Evolutionary conservation across 1,140 invertebrate species (phyloP).

Genomic region (Paraescarpia echinospica): DNA sequence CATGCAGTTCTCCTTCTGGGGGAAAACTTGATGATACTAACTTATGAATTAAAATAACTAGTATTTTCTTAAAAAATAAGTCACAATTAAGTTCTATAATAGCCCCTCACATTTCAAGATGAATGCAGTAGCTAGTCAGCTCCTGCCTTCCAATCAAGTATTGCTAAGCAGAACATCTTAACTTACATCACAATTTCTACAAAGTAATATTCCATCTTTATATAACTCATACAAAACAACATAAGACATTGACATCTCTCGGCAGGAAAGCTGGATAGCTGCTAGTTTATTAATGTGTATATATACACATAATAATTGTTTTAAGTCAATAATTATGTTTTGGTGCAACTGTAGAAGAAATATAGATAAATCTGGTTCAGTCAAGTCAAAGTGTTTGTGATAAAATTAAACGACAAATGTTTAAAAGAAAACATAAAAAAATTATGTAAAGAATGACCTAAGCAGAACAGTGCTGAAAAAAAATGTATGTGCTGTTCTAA

Average conservation of each 20-base stretch:
- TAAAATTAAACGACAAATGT: neutral
- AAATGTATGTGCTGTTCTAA: neutral
- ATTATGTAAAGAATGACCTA: neutral
- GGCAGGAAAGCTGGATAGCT: neutral
- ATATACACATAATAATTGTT: neutral
- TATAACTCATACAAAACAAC: neutral
- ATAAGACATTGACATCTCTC: neutral
- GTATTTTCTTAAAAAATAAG: no score
- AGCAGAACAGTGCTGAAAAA: neutral
- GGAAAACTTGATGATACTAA: neutral
- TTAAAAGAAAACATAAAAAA: neutral
- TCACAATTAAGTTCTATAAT: no score
- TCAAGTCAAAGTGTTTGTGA: neutral
- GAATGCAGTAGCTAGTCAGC: no score
- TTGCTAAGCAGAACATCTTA: no score
- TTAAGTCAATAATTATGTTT: neutral
- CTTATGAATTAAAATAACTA: neutral
- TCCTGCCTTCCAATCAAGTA: no score
- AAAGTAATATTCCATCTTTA: neutral
- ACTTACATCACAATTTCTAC: no score
- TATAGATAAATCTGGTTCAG: neutral
- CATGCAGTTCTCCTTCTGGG: neutral
- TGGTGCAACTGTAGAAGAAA: neutral
- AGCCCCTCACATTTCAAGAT: no score
- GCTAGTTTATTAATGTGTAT: neutral